These are phyloP conservation scores for Chionomys nivalis DNA, from an alignment of 2,113 vertebrate species.

Conservation along the genomic window DNA sequence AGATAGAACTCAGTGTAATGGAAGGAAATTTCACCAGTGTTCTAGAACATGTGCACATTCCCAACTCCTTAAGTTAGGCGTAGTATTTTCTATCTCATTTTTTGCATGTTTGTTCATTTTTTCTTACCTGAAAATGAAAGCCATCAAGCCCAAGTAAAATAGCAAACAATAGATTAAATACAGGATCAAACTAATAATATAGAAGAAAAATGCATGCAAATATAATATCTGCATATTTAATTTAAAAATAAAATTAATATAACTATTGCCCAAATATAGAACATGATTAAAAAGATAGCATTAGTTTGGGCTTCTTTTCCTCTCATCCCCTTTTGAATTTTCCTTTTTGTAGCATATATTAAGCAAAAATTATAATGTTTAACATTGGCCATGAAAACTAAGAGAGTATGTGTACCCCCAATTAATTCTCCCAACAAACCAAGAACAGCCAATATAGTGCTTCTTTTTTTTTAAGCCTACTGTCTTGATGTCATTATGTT, in stretches of 20 bases:
- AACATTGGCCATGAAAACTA: not conserved
- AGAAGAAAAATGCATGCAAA: slow-evolving; percentile 45
- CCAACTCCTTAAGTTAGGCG: not conserved
- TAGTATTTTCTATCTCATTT: not conserved
- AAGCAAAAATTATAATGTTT: not conserved
- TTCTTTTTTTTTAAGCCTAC: not conserved
- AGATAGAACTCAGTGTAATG: not conserved
- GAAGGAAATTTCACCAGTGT: not conserved
- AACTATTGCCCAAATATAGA: not conserved
- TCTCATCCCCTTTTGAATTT: not conserved
- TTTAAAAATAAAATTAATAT: slow-evolving; percentile 40
- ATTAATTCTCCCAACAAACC: not conserved
- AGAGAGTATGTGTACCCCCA: not conserved
- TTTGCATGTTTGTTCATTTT: not conserved
- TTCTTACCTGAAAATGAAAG: not conserved
- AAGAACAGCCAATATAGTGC: not conserved
- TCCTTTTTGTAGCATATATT: not conserved
- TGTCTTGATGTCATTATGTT: not conserved
- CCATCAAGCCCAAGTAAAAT: slow-evolving; percentile 35
- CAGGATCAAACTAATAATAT: not conserved
- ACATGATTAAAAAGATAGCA: not conserved
- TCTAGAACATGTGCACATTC: not conserved
- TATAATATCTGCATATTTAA: not conserved
- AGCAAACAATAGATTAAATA: not conserved
- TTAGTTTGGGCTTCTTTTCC: not conserved